Evolutionary conservation across 2,113 vertebrate genomes (phyloP).

Genomic region (Potamarius usumacintae): DNA sequence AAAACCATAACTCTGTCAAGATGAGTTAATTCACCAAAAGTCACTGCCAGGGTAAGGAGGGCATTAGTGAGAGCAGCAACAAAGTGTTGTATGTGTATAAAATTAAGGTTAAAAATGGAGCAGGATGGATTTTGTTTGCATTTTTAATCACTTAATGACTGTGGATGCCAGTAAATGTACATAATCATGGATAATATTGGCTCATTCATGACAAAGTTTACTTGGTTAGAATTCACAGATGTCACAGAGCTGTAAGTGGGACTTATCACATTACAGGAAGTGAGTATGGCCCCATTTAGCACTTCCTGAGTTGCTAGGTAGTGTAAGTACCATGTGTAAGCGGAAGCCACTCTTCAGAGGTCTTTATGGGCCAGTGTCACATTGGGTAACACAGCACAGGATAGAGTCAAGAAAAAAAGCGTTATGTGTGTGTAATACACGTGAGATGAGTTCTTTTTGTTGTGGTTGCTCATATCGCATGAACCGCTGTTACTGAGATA

Average conservation of each 20-base stretch:
- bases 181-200: neutral
- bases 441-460: neutral
- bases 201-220: neutral
- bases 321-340: constrained; percentile 27
- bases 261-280: constrained; percentile 49
- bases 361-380: constrained; percentile 15
- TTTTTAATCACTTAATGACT: neutral
- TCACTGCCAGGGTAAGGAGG: neutral
- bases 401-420: neutral
- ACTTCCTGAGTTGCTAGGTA: constrained; percentile 48
- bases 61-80: neutral
- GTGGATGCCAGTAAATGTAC: neutral
- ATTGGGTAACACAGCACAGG: neutral
- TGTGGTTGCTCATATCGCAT: neutral
- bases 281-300: constrained; percentile 48
- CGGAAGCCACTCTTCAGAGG: constrained; percentile 28
- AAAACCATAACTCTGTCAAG: neutral
- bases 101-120: neutral
- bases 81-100: neutral
- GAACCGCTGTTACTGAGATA: neutral
- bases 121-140: neutral
- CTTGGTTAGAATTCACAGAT: constrained; percentile 3
- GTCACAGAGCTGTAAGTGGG: constrained; percentile 29
- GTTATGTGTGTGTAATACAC: neutral
- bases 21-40: neutral